A percentile compares a stretch with the other conserved stretches of the same genome.
phyloP scores from a whole-genome alignment of 2,113 vertebrate species.

The Ochotona princeps region DNA sequence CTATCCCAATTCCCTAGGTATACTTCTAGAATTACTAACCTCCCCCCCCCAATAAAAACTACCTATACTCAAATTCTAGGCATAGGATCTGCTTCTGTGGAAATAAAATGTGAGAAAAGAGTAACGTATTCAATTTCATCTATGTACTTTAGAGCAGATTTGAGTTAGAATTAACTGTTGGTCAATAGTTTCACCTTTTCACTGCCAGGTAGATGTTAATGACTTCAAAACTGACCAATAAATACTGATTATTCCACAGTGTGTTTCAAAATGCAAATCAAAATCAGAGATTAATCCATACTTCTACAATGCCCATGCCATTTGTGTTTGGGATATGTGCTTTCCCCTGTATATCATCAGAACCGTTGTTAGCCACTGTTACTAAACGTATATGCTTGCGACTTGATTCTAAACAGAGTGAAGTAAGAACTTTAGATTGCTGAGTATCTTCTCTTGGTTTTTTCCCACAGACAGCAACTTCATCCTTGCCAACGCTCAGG shows the following conservation, averaged over 20 bases:
- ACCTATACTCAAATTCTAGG: background rate
- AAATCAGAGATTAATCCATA: fast-evolving
- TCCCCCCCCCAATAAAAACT: conserved; percentile 1
- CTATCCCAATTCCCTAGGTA: background rate
- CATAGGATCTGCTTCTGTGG: background rate
- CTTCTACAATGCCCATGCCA: background rate
- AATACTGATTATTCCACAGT: background rate
- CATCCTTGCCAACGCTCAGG: conserved; percentile 98
- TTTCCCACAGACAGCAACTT: conserved; percentile 96
- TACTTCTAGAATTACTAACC: background rate
- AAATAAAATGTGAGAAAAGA: background rate
- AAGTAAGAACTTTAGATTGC: background rate
- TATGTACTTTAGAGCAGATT: background rate
- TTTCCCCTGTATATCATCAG: background rate
- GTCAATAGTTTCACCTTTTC: background rate
- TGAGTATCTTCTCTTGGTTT: conserved; percentile 69
- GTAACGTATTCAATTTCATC: background rate
- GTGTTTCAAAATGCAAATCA: background rate
- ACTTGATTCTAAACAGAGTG: background rate
- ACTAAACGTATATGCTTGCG: fast-evolving
- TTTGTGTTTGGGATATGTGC: background rate
- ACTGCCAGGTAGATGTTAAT: background rate
- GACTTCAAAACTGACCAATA: background rate
- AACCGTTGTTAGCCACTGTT: background rate
- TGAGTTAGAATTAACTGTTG: background rate